Conservation (phyloP, 1,140 invertebrate species). For the Calliphora vicina region DNA sequence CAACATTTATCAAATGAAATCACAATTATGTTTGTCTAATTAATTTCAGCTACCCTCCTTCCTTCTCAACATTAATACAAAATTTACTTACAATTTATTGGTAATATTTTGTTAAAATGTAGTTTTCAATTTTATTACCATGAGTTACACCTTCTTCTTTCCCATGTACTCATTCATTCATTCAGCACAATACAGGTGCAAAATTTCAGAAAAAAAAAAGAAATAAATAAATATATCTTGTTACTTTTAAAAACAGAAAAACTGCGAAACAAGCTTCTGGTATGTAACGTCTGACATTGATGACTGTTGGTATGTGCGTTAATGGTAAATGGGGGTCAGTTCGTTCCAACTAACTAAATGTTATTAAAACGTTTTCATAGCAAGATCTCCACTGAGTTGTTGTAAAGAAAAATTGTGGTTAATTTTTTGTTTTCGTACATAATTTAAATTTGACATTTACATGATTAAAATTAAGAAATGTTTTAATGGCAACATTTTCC, state of each 20-base stretch:
- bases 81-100: background rate
- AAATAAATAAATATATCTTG: background rate
- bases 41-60: background rate
- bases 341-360: background rate
- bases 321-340: conserved; percentile 17
- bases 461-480: conserved; percentile 6
- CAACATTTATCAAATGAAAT: background rate
- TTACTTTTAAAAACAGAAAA: too few species aligned
- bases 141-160: background rate
- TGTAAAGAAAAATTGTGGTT: background rate
- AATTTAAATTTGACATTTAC: background rate
- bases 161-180: background rate
- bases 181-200: background rate
- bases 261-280: conserved; percentile 11
- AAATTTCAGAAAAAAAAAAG: background rate
- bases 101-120: background rate
- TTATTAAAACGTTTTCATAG: background rate
- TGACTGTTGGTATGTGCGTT: conserved; percentile 23
- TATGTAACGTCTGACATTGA: conserved; percentile 26
- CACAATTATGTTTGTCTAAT: background rate
- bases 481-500: background rate
- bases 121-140: background rate
- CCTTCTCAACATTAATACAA: background rate
- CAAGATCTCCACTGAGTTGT: background rate
- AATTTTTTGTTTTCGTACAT: background rate